phyloP scores from a whole-genome alignment of 2,797 vertebrate genomes.

The Sebastes steindachneri region DNA sequence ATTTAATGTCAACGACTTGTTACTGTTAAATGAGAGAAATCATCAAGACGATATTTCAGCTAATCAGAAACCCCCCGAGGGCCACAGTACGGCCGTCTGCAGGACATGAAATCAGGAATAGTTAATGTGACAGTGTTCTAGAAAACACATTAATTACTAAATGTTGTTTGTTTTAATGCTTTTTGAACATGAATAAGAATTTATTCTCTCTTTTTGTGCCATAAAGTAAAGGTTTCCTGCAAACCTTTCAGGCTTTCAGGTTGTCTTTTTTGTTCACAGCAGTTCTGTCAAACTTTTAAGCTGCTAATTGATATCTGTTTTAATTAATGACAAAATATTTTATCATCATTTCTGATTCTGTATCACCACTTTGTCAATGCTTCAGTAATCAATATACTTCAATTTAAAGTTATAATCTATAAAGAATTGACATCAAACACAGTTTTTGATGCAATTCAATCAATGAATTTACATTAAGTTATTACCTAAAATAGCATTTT shows the following conservation, averaged over 20 bases:
- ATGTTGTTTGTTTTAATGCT: not conserved
- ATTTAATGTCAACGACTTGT: conserved; percentile 24
- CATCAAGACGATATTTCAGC: not conserved
- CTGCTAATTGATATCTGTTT: not conserved
- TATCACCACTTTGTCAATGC: not conserved
- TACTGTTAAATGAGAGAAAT: conserved; percentile 28
- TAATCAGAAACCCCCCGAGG: not conserved
- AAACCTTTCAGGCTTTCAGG: accelerated
- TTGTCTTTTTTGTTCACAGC: not conserved
- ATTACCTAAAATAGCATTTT: too few relatives aligned
- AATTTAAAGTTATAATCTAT: not conserved
- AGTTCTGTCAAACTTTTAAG: not conserved
- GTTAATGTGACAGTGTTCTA: not conserved
- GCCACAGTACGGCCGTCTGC: not conserved
- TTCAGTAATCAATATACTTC: not conserved
- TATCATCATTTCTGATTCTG: not conserved
- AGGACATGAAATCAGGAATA: not conserved
- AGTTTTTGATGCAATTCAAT: too few relatives aligned
- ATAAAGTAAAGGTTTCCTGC: not conserved
- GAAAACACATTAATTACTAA: not conserved
- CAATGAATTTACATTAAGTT: not conserved
- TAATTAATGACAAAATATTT: not conserved
- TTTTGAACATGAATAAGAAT: not conserved
- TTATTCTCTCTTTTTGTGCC: not conserved
- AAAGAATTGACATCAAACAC: accelerated